Base-by-base conservation (phyloP, 35 echinoderm and acorn worm species). In the Acanthaster planci region DNA sequence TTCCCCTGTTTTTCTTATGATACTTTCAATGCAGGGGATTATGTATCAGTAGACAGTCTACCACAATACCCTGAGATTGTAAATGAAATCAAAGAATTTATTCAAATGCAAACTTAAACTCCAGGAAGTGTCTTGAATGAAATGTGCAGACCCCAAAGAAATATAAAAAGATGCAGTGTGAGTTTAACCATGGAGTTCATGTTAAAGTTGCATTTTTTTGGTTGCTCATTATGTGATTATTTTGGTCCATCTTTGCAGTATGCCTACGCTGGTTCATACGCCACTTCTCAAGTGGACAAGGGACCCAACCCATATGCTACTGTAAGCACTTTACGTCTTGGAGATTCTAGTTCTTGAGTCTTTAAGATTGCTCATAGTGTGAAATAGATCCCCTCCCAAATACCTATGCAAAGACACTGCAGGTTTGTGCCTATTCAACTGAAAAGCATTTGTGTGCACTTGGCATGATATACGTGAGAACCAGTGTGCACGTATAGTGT, bases 281-380 rank as follows among this genome's bases (percentile, higher is more conserved):
- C 32, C 30, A 37, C 40, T 75, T 39, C 34, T 36, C 27, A 26
- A 37, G 52, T 19, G 10, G 34, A 67, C 34, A 86, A 86, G 84
- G 84, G 84, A 77, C 75, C 84, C 38, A 58, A 76, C 75, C 67
- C 44, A 35, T 86, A 86, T 30, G 40, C 40, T 77, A 39, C 58
- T 76, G 84, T 86, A 53, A 86, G 84, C 78, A 2, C 14, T 38
- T 29, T 79, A 38, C 2, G 23, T 59, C 4, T 59, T 18, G 7
- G 2, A 16, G 17, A 19, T 57, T 57, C 23, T 57, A 2, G 16
- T 22, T 4, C 55, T 57, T 22, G 23, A 57, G 1, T 57, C 0
- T 57, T 12, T 7, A 19, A 19, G 55, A 22, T 57, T 7, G 23
- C 1, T 3, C 23, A 19, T 22, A 19, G 17, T 57, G 17, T 22